Evolutionary conservation across 2,888 invertebrate species (phyloP), one percentile per base, ranked within the genome.

Genomic region (Scaptomyza polygonia): DNA sequence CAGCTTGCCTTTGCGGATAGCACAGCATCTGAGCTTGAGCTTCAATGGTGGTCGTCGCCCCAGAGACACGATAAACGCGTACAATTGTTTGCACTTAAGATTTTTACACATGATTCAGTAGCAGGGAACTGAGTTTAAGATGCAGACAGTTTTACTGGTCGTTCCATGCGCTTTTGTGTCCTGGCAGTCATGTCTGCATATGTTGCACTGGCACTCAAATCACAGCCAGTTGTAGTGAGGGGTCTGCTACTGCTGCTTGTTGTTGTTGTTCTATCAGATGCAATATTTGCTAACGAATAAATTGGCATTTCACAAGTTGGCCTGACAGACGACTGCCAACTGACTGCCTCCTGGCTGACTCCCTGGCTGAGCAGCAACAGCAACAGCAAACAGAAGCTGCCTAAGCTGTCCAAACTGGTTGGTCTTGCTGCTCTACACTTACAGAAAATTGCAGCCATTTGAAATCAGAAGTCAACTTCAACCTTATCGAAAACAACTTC

Each of bases 51-150:
- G 90, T 89, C 88, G 87, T 89, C 84, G 88, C 86, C 81, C 82
- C 72, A 83, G 89, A 86, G 88, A 88, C 84, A 88, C 89, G 88
- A 90, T 89, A 89, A 89, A 89, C 88, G 89, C 88, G 86, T 89
- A 90, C 90, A 90, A 90, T 91, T 91, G 91, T 91, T 91, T 91
- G 91, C 91, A 91, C 91, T 91, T 91, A 91, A 91, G 91, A 91
- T 91, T 91, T 91, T 91, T 91, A 91, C 91, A 91, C 90, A 90
- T 90, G 91, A 91, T 90, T 90, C 89, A 82, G 86, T 79, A 81
- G 81, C 76, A 72, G 64, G 68, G 69, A 58, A 67, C 61, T 54
- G 65, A 11, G n/a, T 12, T 21, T 18, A 3, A 49, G 34, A 14
- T 36, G 27, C 42, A 49, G 68, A 30, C 70, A 53, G 2, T 42